Evolutionary conservation across 2,113 vertebrate genomes (phyloP).

Genomic region (Sclerurus mexicanus): DNA sequence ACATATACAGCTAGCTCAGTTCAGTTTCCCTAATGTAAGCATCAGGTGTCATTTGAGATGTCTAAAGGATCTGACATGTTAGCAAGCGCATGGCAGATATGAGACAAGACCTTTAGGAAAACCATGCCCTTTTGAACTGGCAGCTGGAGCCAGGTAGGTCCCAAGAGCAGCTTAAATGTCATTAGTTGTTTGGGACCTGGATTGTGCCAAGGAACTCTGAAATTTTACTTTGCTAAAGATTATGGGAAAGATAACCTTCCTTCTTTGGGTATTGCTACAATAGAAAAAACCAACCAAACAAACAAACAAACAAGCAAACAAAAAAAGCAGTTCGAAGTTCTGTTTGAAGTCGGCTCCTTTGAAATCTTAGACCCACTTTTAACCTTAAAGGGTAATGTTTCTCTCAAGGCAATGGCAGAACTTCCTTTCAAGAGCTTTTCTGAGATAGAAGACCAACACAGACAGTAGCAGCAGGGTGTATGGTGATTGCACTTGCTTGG

Average conservation of each 20-base stretch:
- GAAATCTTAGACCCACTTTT: background rate
- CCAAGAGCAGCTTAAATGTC: background rate
- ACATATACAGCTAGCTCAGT: background rate
- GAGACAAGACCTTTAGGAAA: background rate
- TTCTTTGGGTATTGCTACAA: background rate
- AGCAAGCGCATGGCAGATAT: background rate
- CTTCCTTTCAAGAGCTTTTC: background rate
- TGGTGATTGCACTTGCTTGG: background rate
- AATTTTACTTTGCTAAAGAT: background rate
- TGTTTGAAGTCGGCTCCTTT: conserved; percentile 1
- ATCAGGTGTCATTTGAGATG: background rate
- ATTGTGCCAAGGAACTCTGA: background rate
- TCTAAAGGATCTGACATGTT: background rate
- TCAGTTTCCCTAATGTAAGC: background rate
- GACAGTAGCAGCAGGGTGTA: background rate
- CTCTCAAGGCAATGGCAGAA: background rate
- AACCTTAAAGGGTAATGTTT: background rate
- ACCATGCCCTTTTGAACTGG: background rate
- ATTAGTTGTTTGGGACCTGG: background rate
- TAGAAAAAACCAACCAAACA: background rate
- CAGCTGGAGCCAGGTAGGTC: background rate
- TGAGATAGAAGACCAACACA: background rate
- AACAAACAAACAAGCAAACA: too few relatives aligned
- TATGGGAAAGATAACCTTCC: background rate
- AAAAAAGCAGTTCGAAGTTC: background rate